These are phyloP conservation scores for Agonum fuliginosum DNA, from an alignment of 2,888 invertebrate species.

Conservation along the genomic window DNA sequence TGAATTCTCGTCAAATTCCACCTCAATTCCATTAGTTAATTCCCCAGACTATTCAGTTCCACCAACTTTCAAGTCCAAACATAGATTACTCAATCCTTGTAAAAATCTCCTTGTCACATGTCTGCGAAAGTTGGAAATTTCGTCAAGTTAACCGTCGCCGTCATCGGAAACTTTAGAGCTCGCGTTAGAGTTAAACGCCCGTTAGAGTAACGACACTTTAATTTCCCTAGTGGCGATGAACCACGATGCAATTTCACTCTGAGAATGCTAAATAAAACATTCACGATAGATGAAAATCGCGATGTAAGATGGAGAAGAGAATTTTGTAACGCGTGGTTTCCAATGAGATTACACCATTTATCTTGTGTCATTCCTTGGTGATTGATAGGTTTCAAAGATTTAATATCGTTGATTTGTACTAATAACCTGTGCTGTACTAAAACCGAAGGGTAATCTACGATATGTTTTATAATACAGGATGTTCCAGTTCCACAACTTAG, in stretches of 20 bases:
- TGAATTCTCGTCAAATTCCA: no score
- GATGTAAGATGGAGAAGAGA: background rate
- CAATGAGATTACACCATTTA: no score
- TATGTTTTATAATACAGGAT: no score
- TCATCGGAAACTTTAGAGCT: background rate
- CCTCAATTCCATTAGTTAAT: background rate
- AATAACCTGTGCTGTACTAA: no score
- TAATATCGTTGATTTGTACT: no score
- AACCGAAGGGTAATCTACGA: no score
- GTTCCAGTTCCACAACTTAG: no score
- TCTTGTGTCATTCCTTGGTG: no score
- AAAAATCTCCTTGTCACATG: background rate
- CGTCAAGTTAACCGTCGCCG: constrained; percentile 19
- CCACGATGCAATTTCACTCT: constrained; percentile 21
- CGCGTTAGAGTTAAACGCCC: background rate
- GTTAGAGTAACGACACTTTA: constrained; percentile 30
- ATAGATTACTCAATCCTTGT: background rate
- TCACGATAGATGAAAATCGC: background rate
- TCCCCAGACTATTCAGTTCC: background rate
- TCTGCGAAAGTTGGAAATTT: constrained; percentile 32
- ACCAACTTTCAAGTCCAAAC: no score
- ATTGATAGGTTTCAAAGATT: no score
- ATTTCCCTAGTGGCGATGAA: constrained; percentile 47
- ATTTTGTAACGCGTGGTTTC: no score
- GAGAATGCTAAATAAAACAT: constrained; percentile 41